A percentile compares a stretch with the other conserved stretches of the same genome.
These are phyloP conservation scores for Malurus alboscapulatus DNA, from an alignment of 2,113 vertebrate genomes.

Conservation along the genomic window DNA sequence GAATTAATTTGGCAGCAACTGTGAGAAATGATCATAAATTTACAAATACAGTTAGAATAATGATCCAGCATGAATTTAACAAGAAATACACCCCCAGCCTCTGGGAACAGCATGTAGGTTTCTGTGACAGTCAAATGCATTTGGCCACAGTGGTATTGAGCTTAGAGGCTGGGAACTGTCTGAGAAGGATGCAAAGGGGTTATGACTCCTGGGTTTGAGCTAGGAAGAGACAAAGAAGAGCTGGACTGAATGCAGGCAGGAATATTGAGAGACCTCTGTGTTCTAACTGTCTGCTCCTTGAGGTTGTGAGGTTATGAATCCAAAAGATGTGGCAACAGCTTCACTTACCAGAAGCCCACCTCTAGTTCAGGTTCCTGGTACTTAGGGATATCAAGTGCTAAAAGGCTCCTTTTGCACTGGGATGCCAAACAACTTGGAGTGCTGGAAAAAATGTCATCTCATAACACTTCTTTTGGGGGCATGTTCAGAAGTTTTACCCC, in stretches of 20 bases:
- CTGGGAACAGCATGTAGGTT: not conserved
- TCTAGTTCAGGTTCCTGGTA: not conserved
- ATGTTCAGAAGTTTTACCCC: not conserved
- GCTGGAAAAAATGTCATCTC: not conserved
- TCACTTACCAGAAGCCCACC: not conserved
- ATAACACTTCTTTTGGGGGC: not conserved
- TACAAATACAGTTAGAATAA: conserved; percentile 22
- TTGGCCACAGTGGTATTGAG: not conserved
- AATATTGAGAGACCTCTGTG: not conserved
- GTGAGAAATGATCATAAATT: conserved; percentile 2
- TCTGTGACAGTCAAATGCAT: not conserved
- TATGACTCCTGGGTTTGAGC: not conserved
- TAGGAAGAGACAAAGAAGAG: not conserved
- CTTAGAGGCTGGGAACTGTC: not conserved
- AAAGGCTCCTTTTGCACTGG: not conserved
- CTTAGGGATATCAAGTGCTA: not conserved
- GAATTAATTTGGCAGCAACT: conserved; percentile 52
- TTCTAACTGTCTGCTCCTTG: not conserved
- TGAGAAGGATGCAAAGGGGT: not conserved
- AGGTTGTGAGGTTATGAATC: not conserved
- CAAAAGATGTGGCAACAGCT: not conserved
- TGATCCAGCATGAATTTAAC: not conserved
- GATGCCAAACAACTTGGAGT: not conserved
- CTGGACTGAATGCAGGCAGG: not conserved
- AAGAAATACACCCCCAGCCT: not conserved